phyloP scores from a whole-genome alignment of 2,797 vertebrate species.

The Aratinga solstitialis region DNA sequence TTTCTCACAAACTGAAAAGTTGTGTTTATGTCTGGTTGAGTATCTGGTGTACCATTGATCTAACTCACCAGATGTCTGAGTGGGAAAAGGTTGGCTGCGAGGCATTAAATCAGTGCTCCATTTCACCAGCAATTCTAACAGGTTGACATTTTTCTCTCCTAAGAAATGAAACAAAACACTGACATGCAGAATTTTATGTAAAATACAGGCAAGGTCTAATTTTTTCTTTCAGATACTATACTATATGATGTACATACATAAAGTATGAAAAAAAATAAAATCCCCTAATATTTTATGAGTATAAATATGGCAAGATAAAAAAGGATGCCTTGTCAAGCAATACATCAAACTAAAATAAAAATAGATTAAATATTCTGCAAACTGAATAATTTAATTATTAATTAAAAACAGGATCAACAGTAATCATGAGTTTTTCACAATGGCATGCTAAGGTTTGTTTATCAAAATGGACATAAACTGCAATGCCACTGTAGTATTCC shows the following conservation, averaged over 20 bases:
- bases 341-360: background rate
- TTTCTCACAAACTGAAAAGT: background rate
- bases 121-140: background rate
- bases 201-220: background rate
- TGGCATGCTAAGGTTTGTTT: background rate
- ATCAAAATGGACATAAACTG: background rate
- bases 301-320: background rate
- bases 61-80: background rate
- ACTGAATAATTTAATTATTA: background rate
- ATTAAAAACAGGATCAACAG: background rate
- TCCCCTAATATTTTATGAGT: background rate
- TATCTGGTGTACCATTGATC: background rate
- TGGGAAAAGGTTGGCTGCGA: background rate
- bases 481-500: background rate
- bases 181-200: background rate
- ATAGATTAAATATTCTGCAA: background rate
- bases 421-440: background rate
- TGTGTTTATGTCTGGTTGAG: background rate
- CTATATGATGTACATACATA: background rate
- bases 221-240: background rate
- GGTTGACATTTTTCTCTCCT: background rate
- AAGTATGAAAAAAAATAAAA: background rate
- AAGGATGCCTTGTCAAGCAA: background rate
- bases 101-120: background rate
- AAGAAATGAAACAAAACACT: background rate